Base-by-base conservation (phyloP, 2,888 invertebrate species). In the Rhamphomyia laevipes region DNA sequence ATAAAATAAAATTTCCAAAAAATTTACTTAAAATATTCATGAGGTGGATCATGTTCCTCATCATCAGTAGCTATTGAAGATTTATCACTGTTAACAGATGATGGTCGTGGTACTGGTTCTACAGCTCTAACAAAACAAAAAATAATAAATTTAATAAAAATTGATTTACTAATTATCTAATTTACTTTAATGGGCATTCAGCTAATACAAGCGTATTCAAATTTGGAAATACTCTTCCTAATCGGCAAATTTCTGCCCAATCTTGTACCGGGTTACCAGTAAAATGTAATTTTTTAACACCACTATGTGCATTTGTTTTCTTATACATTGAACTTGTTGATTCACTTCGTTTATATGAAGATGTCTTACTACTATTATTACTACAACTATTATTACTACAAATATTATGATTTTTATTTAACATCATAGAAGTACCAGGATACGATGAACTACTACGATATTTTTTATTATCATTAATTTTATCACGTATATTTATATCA, bases 201-300 rank as follows among this genome's bases (percentile, higher is more conserved):
- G 91, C 91, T 46, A 94, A 74, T 47, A 93, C 82, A 53, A 95
- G 71, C 3, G 85, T 83, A 68, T 92, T 86, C 59, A 95, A 71
- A 62, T 80, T 81, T 0, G 94, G 93, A 67, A 94, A 94, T 6
- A 85, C 80, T 59, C 81, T 78, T 2, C 93, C 93, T 49, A 95
- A 71, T 61, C 88, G 86, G 33, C 81, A 80, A 47, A 94, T 79
- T 66, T 92, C 88, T 53, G 73, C 73, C 93, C 93, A 94, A 58
- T 80, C 77, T 57, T 80, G 78, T n/a, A 94, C 77, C 1, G 81
- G 86, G 70, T 93, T 94, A 33, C 87, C 87, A 53, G 86, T 91
- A 61, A 94, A 87, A 67, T 91, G 89, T 16, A 95, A 74, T 59
- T 83, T 86, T 62, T 80, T 84, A 45, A 94, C 71, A 31, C 81